Evolutionary conservation across 2,888 invertebrate genomes (phyloP), one percentile per base, ranked within the genome.

Genomic region (Eupithecia subumbrata): DNA sequence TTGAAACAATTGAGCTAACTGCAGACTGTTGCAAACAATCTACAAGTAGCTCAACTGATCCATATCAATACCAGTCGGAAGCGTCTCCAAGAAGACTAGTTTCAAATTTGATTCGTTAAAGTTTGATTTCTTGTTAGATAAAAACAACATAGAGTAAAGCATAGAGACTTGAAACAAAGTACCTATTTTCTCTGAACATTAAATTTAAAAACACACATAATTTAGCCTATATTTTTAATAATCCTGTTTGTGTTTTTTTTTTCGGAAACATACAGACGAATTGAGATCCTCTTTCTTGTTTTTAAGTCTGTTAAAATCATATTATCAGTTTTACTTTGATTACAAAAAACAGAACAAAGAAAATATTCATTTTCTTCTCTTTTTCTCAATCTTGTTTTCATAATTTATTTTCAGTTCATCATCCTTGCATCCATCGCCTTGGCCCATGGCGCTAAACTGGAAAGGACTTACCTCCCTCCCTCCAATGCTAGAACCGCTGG

Each of bases 381-480:
- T 7, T 64, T 7, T 64, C 18, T 64, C 64, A 34, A 64, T 64
- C 64, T 22, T 16, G 9, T 18, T 64, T 67, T 66, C n/a, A 12
- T 66, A 30, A 37, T 37, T 37, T 66, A 12, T 56, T 83, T 90
- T 7, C 89, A 95, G 94, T 83, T 94, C 71, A 86, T 92, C 69
- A 75, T 93, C 45, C 66, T 94, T 79, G 87, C 90, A 11, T 85
- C 87, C 30, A 84, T 90, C 69, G 85, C 90, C 74, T 83, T 88
- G 80, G 85, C 91, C 76, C 86, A 86, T 77, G 92, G 88, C 60
- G 94, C 89, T 63, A 93, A 94, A 84, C 80, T 94, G 80, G 92
- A 93, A 85, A 90, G 87, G 72, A 88, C 88, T 40, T 94, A 94
- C 79, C 89, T 95, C 8, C 94, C 94, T 69, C 94, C 94, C 73